Evolutionary conservation across 2,113 vertebrate species (phyloP), one percentile per base, ranked within the genome.

Genomic region (Conger conger): DNA sequence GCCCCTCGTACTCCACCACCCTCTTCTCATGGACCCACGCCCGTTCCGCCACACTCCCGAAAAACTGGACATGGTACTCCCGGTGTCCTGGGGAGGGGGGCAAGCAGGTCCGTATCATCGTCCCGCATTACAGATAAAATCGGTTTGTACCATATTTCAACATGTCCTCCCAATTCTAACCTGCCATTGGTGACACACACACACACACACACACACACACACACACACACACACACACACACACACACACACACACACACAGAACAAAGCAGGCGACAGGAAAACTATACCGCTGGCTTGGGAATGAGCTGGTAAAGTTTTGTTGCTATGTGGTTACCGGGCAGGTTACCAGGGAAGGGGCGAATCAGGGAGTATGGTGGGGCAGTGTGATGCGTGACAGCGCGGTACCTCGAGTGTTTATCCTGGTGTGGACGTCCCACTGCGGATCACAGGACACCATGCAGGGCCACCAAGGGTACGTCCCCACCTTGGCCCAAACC

Each of bases 401-500:
- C 9, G 73, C 13, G 1, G 84, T 93, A 99, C 98, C 98, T 97
- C 98, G 96, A 77, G 97, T 97, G 85, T 99, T 99, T 91, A 99
- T 98, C 91, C 98, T 98, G 88, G 97, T 99, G 92, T 99, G 97
- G 91, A 99, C 97, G 35, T 98, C 97, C 80, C 98, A 96, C 93
- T 99, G 98, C 2, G 98, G 98, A 88, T 99, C 98, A 83, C 96
- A 96, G 18, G 98, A 99, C 89, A 99, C 96, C 98, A 99, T 99
- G 94, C 98, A 99, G 90, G 98, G 98, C 98, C 98, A 99, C 98
- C 98, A 99, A 0, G 98, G 98, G 86, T 97, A 99, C 0, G 98
- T 99, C 88, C 98, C 98, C 91, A 99, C 98, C 92, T 99, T 99
- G 87, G 98, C 97, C 98, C 98, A 99, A 87, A 99, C 98, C 87